Percentiles rank a stretch among this genome's conserved stretches.
These are phyloP conservation scores for Mycteria americana DNA, from an alignment of 2,797 vertebrate genomes.

Conservation along the genomic window DNA sequence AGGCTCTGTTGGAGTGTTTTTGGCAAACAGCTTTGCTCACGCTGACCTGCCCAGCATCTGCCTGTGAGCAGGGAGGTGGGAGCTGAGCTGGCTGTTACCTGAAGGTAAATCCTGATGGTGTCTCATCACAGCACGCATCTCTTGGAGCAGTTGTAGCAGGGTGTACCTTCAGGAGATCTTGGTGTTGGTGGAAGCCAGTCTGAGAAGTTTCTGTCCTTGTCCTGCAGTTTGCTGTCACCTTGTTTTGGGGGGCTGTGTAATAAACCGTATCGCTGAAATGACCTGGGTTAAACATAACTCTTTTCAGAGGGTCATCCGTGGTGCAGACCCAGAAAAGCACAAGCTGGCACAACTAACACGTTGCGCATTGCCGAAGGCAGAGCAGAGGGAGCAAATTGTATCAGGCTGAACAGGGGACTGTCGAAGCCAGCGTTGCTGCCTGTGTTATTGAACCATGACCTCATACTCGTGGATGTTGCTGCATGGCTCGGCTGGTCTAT, in stretches of 20 bases:
- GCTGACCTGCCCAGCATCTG: neutral
- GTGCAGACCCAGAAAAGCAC: neutral
- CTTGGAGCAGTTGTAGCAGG: neutral
- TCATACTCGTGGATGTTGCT: neutral
- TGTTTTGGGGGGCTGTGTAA: neutral
- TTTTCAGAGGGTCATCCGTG: fast-evolving
- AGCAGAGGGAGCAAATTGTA: neutral
- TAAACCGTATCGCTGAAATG: neutral
- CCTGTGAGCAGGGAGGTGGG: neutral
- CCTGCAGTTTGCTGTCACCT: neutral
- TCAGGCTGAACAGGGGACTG: neutral
- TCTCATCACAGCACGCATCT: neutral
- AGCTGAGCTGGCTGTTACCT: neutral
- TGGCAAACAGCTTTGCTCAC: neutral
- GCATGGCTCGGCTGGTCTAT: neutral
- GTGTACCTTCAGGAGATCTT: neutral
- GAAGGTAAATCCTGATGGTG: neutral
- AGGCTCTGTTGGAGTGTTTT: neutral
- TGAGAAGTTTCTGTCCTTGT: neutral
- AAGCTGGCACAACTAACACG: neutral
- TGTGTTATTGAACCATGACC: neutral
- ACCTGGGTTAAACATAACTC: neutral
- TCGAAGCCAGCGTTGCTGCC: neutral
- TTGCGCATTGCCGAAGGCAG: neutral
- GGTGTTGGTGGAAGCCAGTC: neutral